Evolutionary conservation across 1,140 invertebrate species (phyloP).

Genomic region (Stegodyphus mimosarum): DNA sequence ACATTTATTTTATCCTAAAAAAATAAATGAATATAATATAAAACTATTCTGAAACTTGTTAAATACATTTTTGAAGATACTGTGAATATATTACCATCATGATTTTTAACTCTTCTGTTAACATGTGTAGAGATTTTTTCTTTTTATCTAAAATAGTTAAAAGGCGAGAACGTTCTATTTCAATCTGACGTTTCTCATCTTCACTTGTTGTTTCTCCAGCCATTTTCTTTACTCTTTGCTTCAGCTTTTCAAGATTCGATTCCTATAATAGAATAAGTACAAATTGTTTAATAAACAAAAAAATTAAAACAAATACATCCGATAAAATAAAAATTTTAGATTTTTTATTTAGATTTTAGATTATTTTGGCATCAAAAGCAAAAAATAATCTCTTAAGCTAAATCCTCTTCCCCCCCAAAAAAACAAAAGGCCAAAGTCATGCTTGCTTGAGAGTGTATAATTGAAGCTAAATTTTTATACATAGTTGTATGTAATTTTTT

Average conservation of each 20-base stretch:
- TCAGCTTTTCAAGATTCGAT: slow-evolving; percentile 37
- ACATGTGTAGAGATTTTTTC: slow-evolving; percentile 16
- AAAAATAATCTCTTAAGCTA: no score
- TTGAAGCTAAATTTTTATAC: no score
- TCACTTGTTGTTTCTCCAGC: slow-evolving; percentile 13
- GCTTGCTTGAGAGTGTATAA: no score
- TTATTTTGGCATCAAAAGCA: no score
- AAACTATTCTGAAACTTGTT: not conserved
- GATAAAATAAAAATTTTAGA: no score
- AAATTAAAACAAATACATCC: not conserved
- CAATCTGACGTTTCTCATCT: slow-evolving; percentile 27
- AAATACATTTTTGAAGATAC: not conserved
- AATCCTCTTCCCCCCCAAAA: no score
- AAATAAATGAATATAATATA: not conserved
- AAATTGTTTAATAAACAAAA: not conserved
- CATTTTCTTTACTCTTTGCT: slow-evolving; percentile 37
- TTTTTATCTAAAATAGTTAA: slow-evolving; percentile 33
- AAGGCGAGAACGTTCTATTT: slow-evolving; percentile 31
- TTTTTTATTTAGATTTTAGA: no score
- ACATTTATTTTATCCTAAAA: slow-evolving; percentile 39
- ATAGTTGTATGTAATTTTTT: no score
- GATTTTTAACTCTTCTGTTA: slow-evolving; percentile 36
- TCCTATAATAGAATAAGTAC: slow-evolving; percentile 2
- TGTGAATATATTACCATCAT: slow-evolving; percentile 23
- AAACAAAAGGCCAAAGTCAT: no score